phyloP scores from a whole-genome alignment of 2,888 invertebrate genomes.

The Sympetrum striolatum region DNA sequence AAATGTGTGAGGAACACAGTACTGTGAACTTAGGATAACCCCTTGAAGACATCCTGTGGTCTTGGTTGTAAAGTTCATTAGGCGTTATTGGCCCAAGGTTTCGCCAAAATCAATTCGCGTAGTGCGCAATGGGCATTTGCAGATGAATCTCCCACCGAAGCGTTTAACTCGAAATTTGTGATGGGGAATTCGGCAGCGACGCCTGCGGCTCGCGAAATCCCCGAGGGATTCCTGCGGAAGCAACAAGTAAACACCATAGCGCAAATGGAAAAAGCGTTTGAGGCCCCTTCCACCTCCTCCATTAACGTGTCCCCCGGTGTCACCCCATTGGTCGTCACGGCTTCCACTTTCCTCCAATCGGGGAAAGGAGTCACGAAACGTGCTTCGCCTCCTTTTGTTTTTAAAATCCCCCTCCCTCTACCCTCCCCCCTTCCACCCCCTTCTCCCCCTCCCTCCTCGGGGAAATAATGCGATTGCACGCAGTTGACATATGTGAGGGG shows the following conservation, averaged over 20 bases:
- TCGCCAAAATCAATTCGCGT: no score
- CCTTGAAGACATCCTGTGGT: no score
- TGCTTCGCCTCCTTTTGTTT: conserved; percentile 36
- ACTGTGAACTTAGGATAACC: no score
- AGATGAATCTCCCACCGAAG: no score
- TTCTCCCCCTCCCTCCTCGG: not conserved
- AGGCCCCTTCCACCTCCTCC: conserved; percentile 15
- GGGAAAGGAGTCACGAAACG: conserved; percentile 37
- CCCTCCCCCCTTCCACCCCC: no score
- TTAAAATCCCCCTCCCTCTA: not conserved
- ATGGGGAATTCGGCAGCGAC: no score
- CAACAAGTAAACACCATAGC: not conserved
- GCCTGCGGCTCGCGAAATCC: no score
- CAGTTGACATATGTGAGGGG: not conserved
- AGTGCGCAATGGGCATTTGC: no score
- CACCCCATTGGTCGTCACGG: conserved; percentile 37
- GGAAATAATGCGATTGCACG: not conserved
- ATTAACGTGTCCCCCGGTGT: conserved; percentile 33
- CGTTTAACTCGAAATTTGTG: no score
- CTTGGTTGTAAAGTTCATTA: no score
- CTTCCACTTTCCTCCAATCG: conserved; percentile 29
- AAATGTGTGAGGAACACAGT: no score
- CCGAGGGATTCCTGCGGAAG: not conserved
- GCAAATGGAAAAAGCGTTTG: not conserved
- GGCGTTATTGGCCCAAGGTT: no score